phyloP scores from a whole-genome alignment of 2,888 invertebrate species.

The Anthophora plumipes region DNA sequence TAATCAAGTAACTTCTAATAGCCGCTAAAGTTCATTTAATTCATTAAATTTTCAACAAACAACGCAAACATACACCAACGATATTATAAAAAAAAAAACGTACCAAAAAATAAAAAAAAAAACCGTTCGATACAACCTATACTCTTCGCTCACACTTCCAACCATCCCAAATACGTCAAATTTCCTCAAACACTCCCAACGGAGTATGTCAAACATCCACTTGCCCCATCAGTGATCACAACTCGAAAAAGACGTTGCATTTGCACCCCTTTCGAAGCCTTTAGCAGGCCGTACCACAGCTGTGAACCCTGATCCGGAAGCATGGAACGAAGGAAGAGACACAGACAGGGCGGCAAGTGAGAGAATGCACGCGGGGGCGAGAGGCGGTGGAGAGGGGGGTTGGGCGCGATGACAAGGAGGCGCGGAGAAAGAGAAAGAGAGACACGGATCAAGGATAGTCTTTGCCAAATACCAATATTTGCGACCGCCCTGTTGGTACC shows the following conservation, averaged over 20 bases:
- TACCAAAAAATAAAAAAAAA: too few species aligned
- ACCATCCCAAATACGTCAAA: neutral
- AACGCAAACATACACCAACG: too few species aligned
- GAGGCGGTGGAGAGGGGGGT: constrained; percentile 21
- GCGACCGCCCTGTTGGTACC: constrained; percentile 84
- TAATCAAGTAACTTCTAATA: too few species aligned
- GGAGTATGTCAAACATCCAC: neutral
- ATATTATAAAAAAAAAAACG: too few species aligned
- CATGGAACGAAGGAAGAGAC: constrained; percentile 59
- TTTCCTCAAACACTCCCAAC: neutral
- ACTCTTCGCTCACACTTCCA: too few species aligned
- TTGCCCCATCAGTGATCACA: neutral
- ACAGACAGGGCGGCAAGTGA: constrained; percentile 56
- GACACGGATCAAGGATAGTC: constrained; percentile 84
- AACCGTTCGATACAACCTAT: too few species aligned
- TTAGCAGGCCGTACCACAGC: constrained; percentile 21
- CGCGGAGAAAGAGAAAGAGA: constrained; percentile 79
- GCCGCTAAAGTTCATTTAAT: too few species aligned
- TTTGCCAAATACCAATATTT: constrained; percentile 85
- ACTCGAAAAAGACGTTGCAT: neutral
- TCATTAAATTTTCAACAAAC: too few species aligned
- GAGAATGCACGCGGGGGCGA: constrained; percentile 66
- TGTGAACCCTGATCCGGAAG: constrained; percentile 43
- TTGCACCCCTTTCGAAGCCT: neutral
- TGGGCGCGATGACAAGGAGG: constrained; percentile 70